phyloP scores from a whole-genome alignment of 2,113 vertebrate genomes.

The Cygnus atratus region DNA sequence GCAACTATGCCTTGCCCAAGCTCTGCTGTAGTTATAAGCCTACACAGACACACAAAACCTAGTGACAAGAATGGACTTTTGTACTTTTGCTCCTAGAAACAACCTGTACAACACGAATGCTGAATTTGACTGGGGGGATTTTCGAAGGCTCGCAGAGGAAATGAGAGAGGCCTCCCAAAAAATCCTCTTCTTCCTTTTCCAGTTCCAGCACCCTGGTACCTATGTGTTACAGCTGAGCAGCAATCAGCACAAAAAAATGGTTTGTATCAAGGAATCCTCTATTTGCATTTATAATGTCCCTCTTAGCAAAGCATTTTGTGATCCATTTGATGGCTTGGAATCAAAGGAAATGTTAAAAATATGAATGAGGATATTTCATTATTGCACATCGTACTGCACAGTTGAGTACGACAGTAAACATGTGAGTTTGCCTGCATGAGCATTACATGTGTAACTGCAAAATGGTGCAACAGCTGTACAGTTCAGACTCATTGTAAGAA shows the following conservation, averaged over 20 bases:
- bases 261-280: constrained; percentile 28
- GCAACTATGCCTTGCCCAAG: background rate
- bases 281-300: background rate
- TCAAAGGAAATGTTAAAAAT: background rate
- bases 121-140: constrained; percentile 88
- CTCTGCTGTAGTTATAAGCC: fast-evolving
- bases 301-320: background rate
- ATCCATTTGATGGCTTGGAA: background rate
- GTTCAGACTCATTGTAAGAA: background rate
- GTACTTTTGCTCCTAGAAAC: constrained; percentile 67
- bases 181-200: constrained; percentile 77
- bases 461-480: background rate
- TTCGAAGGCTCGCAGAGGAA: constrained; percentile 80
- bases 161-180: constrained; percentile 53
- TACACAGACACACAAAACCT: background rate
- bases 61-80: background rate
- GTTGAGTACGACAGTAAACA: background rate
- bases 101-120: constrained; percentile 87
- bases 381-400: too few relatives aligned
- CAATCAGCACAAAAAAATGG: constrained; percentile 84
- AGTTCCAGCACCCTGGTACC: constrained; percentile 83
- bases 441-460: too few relatives aligned
- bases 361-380: background rate
- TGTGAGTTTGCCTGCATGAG: fast-evolving
- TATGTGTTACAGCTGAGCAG: constrained; percentile 85